phyloP scores from a whole-genome alignment of 2,888 invertebrate species.

The Erebia ligea region DNA sequence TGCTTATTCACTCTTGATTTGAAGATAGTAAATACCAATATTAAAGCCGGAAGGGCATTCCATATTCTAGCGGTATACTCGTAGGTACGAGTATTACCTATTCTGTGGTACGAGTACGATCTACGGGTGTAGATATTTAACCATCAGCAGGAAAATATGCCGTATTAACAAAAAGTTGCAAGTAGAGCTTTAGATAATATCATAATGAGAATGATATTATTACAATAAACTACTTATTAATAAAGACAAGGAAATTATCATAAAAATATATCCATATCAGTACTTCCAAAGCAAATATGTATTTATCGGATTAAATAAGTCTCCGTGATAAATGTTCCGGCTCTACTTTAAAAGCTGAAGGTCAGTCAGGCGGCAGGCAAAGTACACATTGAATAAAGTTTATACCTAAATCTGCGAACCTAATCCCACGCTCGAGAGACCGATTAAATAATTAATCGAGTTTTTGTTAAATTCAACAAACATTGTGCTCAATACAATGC shows the following conservation, averaged over 20 bases:
- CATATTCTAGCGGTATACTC: too few relatives aligned
- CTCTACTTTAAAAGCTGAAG: constrained; percentile 66
- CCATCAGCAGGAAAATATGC: constrained; percentile 10
- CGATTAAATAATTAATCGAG: constrained; percentile 69
- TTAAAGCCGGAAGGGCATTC: too few relatives aligned
- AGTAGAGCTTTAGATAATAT: not conserved
- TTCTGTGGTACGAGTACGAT: too few relatives aligned
- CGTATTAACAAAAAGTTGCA: constrained; percentile 6
- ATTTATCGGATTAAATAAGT: constrained; percentile 46
- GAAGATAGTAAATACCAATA: too few relatives aligned
- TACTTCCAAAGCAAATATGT: constrained; percentile 39
- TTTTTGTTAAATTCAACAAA: constrained; percentile 55
- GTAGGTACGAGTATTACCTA: too few relatives aligned
- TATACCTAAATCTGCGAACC: constrained; percentile 66
- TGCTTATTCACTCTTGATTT: too few relatives aligned
- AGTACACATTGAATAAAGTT: constrained; percentile 72
- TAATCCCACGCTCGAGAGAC: constrained; percentile 75
- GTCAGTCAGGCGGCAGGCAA: constrained; percentile 65
- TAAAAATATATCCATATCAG: constrained; percentile 33
- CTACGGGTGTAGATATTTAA: not conserved
- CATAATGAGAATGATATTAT: not conserved
- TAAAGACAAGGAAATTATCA: constrained; percentile 25
- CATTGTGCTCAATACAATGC: constrained; percentile 30
- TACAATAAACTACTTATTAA: constrained; percentile 4
- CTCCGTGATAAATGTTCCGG: constrained; percentile 60